Percentiles rank a stretch among this genome's conserved stretches.
These are phyloP conservation scores for Protonibea diacanthus DNA, from an alignment of 2,797 vertebrate genomes.

Conservation along the genomic window DNA sequence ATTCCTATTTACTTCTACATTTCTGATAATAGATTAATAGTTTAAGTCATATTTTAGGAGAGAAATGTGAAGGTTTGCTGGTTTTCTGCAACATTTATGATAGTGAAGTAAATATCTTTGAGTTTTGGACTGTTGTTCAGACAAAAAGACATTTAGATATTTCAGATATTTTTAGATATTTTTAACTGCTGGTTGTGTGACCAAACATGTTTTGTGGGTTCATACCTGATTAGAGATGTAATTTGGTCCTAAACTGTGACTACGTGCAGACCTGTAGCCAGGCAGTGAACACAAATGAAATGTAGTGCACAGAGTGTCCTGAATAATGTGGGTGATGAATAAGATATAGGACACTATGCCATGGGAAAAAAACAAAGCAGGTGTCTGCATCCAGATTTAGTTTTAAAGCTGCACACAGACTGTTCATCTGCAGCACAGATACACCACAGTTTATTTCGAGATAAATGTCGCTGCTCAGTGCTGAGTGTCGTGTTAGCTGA, in stretches of 20 bases:
- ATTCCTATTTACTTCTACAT: not conserved
- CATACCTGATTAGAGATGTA: not conserved
- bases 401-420: slow-evolving; percentile 15
- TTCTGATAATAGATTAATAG: not conserved
- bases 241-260: not conserved
- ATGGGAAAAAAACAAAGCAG: not conserved
- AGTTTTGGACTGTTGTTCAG: no score
- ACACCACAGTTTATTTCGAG: not conserved
- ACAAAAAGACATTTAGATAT: not conserved
- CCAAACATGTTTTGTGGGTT: not conserved
- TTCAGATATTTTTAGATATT: no score
- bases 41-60: not conserved
- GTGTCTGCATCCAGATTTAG: slow-evolving; percentile 6
- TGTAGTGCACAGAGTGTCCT: not conserved
- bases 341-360: not conserved
- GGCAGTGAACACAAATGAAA: not conserved
- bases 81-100: no score
- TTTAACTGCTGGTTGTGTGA: no score
- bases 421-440: slow-evolving; percentile 1
- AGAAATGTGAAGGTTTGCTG: no score
- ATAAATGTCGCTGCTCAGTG: not conserved
- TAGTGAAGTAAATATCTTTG: no score
- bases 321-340: slow-evolving; percentile 4
- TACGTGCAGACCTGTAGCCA: not conserved
- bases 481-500: accelerated